phyloP scores from a whole-genome alignment of 2,113 vertebrate genomes.

The Budorcas taxicolor region DNA sequence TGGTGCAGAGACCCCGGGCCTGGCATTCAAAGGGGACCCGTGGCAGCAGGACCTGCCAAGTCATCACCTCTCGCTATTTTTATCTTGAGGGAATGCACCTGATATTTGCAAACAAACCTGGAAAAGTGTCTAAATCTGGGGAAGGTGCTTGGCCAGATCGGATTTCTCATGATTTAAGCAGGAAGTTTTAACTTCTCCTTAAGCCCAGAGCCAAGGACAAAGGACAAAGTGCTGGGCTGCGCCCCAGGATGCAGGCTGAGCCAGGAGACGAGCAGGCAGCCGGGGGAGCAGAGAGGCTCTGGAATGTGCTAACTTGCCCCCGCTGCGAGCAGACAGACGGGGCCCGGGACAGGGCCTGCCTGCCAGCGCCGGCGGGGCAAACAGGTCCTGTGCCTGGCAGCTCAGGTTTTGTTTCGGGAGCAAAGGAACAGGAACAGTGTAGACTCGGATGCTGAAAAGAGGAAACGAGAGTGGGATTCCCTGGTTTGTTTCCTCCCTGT shows the following conservation, averaged over 20 bases:
- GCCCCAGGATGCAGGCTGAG: constrained; percentile 22
- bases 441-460: not conserved
- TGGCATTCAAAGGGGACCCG: constrained; percentile 60
- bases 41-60: constrained; percentile 72
- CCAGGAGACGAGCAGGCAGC: not conserved
- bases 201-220: constrained; percentile 8
- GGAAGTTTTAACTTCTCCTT: constrained; percentile 56
- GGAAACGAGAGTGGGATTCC: not conserved
- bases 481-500: not conserved
- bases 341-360: not conserved
- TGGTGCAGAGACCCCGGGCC: constrained; percentile 73
- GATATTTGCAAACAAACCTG: constrained; percentile 76
- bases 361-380: not conserved
- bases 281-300: not conserved
- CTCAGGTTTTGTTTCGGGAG: not conserved
- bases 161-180: constrained; percentile 74
- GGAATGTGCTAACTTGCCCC: constrained; percentile 10
- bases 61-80: constrained; percentile 78
- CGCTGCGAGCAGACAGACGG: not conserved
- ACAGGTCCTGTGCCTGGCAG: fast-evolving
- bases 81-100: constrained; percentile 73
- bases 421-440: not conserved
- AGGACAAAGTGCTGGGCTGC: not conserved
- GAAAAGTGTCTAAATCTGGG: constrained; percentile 64
- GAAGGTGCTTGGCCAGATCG: constrained; percentile 49